Percentiles rank a stretch among this genome's conserved stretches.
phyloP scores from a whole-genome alignment of 2,888 invertebrate genomes.

The Cerastis rubricosa region DNA sequence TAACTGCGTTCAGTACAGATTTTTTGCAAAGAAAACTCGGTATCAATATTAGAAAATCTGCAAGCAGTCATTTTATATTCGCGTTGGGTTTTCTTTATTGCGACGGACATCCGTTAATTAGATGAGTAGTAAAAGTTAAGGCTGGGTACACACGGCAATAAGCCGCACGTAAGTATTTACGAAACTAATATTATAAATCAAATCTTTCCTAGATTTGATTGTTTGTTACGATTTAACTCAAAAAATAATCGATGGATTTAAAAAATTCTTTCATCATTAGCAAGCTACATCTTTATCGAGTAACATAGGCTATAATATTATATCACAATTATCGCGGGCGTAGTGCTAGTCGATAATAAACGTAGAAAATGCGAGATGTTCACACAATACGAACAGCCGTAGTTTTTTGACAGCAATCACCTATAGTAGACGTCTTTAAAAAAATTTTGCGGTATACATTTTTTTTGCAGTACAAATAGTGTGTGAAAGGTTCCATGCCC shows the following conservation, averaged over 20 bases:
- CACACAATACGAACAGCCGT: neutral
- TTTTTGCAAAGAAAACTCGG: conserved; percentile 26
- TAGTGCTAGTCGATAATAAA: too few species aligned
- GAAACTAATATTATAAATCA: too few species aligned
- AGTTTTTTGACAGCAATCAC: neutral
- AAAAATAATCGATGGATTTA: too few species aligned
- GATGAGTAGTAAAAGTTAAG: conserved; percentile 25
- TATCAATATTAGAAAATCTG: conserved; percentile 28
- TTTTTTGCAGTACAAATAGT: neutral
- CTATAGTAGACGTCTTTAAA: neutral
- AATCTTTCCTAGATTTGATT: too few species aligned
- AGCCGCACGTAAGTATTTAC: neutral
- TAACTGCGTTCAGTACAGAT: neutral
- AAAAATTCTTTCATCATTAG: too few species aligned
- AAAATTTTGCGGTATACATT: neutral
- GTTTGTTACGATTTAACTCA: too few species aligned
- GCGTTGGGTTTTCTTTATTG: conserved; percentile 43
- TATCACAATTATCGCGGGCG: too few species aligned
- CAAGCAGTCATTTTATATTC: conserved; percentile 39
- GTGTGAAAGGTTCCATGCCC: neutral
- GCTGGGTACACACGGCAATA: neutral
- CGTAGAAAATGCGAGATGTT: neutral
- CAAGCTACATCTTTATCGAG: too few species aligned
- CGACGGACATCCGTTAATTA: conserved; percentile 65
- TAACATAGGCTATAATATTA: too few species aligned